phyloP scores from a whole-genome alignment of 2,888 invertebrate genomes.

The Aphelenchoides bicaudatus region DNA sequence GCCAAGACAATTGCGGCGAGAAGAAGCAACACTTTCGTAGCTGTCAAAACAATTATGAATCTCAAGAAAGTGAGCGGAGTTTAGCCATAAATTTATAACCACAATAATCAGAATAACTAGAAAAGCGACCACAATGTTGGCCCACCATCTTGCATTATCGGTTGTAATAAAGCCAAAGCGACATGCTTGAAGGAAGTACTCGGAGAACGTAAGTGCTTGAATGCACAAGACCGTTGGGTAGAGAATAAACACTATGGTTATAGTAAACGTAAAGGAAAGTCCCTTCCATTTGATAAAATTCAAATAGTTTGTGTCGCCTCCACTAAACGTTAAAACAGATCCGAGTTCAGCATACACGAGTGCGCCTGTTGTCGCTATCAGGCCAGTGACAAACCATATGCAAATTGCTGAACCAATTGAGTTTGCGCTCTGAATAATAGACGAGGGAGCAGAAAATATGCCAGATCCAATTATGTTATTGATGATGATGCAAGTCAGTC shows the following conservation, averaged over 20 bases:
- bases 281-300: constrained; percentile 9
- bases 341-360: constrained; percentile 3
- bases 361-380: not conserved
- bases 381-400: constrained; percentile 2
- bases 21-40: not conserved
- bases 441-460: not conserved
- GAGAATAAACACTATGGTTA: not conserved
- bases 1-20: constrained; percentile 4
- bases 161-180: not conserved
- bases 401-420: not conserved
- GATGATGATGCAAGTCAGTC: not conserved
- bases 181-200: not conserved
- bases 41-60: not conserved
- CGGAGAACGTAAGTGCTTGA: constrained; percentile 4
- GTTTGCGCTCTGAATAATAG: not conserved
- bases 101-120: not conserved
- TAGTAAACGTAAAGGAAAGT: not conserved
- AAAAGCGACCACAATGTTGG: not conserved
- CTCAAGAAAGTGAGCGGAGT: not conserved
- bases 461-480: constrained; percentile 7
- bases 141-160: too few species aligned
- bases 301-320: not conserved
- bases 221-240: constrained; percentile 9
- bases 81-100: not conserved
- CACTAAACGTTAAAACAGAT: not conserved